Conservation (phyloP, 2,797 vertebrate genomes). For the Acanthurus tractus region DNA sequence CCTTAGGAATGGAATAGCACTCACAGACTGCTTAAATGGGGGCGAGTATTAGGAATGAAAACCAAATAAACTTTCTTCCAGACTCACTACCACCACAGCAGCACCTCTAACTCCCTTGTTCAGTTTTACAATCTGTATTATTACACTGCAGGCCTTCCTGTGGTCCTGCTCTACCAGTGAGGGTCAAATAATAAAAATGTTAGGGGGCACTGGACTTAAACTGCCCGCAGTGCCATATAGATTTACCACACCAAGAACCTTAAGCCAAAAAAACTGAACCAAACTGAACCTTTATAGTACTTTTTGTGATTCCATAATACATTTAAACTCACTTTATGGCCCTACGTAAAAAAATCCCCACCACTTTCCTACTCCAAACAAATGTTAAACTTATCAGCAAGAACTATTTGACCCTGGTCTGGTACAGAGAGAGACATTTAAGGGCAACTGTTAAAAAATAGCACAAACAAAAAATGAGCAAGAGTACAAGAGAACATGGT, state of each 20-base stretch:
- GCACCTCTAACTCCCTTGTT: conserved; percentile 55
- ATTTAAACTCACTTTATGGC: not conserved
- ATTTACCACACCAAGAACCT: conserved; percentile 24
- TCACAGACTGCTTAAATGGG: conserved; percentile 80
- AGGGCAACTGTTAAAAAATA: conserved; percentile 2
- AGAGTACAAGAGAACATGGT: not conserved
- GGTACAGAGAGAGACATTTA: conserved; percentile 5
- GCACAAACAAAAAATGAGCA: not conserved
- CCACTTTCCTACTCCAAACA: not conserved
- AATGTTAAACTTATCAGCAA: conserved; percentile 15
- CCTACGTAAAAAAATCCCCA: not conserved
- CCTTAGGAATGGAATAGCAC: conserved; percentile 83
- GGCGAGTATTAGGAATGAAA: conserved; percentile 80
- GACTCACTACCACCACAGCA: conserved; percentile 72
- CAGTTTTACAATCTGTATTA: conserved; percentile 62
- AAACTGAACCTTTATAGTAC: conserved; percentile 5
- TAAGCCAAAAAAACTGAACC: conserved; percentile 20
- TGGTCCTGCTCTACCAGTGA: conserved; percentile 19
- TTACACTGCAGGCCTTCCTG: conserved; percentile 48
- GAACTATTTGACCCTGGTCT: conserved; percentile 15
- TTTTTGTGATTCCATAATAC: conserved; percentile 13
- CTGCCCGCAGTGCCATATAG: conserved; percentile 14
- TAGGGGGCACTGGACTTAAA: conserved; percentile 12
- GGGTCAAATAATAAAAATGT: conserved; percentile 47
- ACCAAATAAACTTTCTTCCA: conserved; percentile 86